Evolutionary conservation across 2,888 invertebrate species (phyloP).

Genomic region (Acutogordius australiensis): DNA sequence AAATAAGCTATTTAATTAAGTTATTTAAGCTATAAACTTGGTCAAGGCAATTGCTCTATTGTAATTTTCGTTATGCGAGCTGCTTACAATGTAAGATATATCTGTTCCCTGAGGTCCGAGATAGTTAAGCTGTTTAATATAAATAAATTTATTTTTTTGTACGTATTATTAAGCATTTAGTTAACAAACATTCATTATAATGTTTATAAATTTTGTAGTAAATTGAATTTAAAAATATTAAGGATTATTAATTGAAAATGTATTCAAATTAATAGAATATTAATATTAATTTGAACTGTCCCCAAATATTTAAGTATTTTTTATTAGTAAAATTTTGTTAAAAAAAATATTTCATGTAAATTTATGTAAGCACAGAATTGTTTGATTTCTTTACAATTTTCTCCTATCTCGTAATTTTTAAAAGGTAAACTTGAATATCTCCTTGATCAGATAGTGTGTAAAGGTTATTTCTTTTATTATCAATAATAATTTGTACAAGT

Average conservation of each 20-base stretch:
- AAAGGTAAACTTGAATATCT: conserved; percentile 26
- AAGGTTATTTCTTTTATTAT: conserved; percentile 55
- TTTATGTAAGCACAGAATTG: neutral
- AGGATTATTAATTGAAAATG: neutral
- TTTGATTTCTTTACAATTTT: neutral
- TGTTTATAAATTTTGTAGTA: too few relatives aligned
- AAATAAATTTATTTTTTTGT: too few relatives aligned
- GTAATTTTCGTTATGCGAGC: neutral
- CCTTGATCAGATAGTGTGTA: conserved; percentile 68
- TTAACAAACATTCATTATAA: too few relatives aligned
- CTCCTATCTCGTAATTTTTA: neutral
- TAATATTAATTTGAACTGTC: too few relatives aligned
- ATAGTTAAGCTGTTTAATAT: neutral
- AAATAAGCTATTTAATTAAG: neutral
- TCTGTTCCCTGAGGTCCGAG: neutral
- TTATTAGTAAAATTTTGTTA: neutral
- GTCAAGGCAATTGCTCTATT: conserved; percentile 2
- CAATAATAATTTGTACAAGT: conserved; percentile 51
- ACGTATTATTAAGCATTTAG: too few relatives aligned
- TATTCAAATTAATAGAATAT: too few relatives aligned
- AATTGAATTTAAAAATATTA: neutral
- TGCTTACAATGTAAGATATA: neutral
- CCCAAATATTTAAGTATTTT: too few relatives aligned
- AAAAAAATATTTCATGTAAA: neutral
- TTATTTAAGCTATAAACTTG: too few relatives aligned